Base-by-base conservation (phyloP, 1,140 invertebrate genomes). In the Brachionus angularis region DNA sequence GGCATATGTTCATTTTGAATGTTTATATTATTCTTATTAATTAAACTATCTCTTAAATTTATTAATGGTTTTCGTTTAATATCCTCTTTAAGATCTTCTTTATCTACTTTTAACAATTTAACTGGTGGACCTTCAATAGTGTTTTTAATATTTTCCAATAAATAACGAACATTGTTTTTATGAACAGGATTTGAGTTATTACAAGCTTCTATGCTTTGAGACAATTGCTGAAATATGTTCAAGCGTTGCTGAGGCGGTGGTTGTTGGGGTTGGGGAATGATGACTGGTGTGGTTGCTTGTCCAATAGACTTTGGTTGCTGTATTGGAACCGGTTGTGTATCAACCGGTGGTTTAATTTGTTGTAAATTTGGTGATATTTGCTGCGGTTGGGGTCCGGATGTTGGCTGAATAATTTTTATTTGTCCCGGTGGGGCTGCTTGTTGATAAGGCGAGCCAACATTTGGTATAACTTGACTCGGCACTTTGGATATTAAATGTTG, bases 151-250 rank as follows among this genome's bases (percentile, higher is more conserved):
- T 42, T 67, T 18, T 67, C 62, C 14, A 67, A 29, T 18, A 67
- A 21, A 67, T 67, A 67, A 27, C 62, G 21, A 50, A 67, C 62
- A 67, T 42, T 67, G 42, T 42, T 67, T 67, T 67, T 67, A 31
- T 67, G 62, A 25, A 34, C 47, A 25, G 62, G 33, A 34, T 67
- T 46, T 7, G 62, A 49, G 16, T 27, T 46, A n/a, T 50, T 47
- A 47, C 62, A 67, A 16, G 42, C 47, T 27, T 67, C 62, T 25
- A 67, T 47, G 16, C 53, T 58, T 14, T 47, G 39, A 25, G 16
- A 29, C 5, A 46, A 29, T 31, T 33, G 29, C 29, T 67, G 46
- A 18, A 33, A 47, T 27, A 33, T 67, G 10, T 33, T 46, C 8
- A 10, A 16, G 10, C 16, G 10, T 42, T 42, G 39, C 39, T 10